Evolutionary conservation across 2,113 vertebrate genomes (phyloP), one percentile per base, ranked within the genome.

Genomic region (Gymnogyps californianus): DNA sequence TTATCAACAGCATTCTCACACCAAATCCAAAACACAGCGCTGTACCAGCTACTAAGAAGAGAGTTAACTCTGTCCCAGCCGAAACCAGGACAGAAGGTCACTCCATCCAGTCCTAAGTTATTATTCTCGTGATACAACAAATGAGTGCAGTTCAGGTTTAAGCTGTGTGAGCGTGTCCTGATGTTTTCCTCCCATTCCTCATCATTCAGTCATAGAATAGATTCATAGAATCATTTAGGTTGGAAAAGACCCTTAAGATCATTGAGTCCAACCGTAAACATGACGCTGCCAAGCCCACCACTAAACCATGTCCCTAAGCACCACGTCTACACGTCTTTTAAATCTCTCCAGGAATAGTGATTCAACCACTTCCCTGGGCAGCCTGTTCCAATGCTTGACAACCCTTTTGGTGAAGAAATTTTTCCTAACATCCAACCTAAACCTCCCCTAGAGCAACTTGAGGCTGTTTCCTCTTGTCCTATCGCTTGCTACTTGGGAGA

Each of bases 231-330:
- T 25, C 8, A 11, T 46, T 51, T 46, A 44, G 38, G 28, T 47
- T 74, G 59, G 82, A 72, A 38, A 85, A 86, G 32, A 44, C 31
- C 36, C 6, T 54, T 40, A 47, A 67, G 40, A 40, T n/a, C 67
- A 31, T 4, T 0, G 1, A 55, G 69, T 54, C 52, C 52, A 59
- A 21, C 52, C 6, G 1, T 11, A 7, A 75, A 81, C 20, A 2
- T 8, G 42, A 2, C 49, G 44, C 32, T 58, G 18, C 42, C 22
- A 38, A n/a, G 32, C 4, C 59, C 70, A 38, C 31, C 52, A 36
- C 26, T 31, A 32, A 61, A 10, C 16, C 24, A 13, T 5, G 8
- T 59, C 32, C 29, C 29, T 8, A 38, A 38, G 9, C 11, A 15
- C 12, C 61, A 40, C 14, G 2, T 25, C 32, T 42, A 42, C 26